Percentiles rank a stretch among this genome's conserved stretches.
Conservation (phyloP, 2,113 vertebrate species). For the Macrotus californicus region DNA sequence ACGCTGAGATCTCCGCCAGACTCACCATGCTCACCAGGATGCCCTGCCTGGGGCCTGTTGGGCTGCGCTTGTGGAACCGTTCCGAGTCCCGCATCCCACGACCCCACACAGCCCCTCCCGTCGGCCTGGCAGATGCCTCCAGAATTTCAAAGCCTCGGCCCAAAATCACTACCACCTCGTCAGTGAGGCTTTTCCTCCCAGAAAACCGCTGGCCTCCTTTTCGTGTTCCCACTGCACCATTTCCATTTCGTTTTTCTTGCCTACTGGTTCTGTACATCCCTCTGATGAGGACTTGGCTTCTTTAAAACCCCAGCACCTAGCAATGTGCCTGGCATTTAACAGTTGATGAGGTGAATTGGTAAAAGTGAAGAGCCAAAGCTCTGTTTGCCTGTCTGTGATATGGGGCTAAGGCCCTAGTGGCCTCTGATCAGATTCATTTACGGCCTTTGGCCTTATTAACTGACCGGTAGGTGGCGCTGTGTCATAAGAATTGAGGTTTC, state of each 20-base stretch:
- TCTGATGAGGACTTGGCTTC: background rate
- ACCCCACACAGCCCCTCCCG: rapidly evolving
- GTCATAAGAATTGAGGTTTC: background rate
- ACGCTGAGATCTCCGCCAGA: background rate
- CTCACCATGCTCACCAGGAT: background rate
- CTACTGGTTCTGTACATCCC: background rate
- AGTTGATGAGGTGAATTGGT: background rate
- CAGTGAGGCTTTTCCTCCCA: background rate
- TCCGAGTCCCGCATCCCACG: background rate
- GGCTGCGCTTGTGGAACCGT: background rate
- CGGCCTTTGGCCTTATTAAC: rapidly evolving
- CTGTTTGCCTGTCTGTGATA: background rate
- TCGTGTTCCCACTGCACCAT: background rate
- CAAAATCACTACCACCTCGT: background rate
- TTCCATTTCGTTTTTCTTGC: background rate
- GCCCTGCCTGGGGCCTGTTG: background rate
- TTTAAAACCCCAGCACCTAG: background rate
- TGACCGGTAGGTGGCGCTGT: background rate
- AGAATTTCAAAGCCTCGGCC: background rate
- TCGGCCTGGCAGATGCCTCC: background rate
- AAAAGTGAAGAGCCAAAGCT: background rate
- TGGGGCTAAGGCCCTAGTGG: too few relatives aligned
- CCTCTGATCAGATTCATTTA: too few relatives aligned
- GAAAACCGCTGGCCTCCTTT: background rate
- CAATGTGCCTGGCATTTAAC: background rate